Evolutionary conservation across 2,113 vertebrate species (phyloP).

Genomic region (Lathamus discolor): DNA sequence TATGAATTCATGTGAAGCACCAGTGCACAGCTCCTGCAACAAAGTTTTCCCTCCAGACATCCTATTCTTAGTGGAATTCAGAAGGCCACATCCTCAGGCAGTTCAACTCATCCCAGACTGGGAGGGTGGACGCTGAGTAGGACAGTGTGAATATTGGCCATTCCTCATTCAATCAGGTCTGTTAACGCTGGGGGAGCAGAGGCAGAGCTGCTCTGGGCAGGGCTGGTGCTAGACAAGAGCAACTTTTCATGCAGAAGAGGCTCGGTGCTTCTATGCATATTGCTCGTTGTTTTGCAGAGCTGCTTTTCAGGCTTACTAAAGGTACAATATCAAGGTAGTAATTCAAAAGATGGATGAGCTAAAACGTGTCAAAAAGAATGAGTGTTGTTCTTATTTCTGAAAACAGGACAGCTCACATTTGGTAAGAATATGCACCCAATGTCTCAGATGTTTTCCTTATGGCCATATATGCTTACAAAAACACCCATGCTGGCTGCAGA

Average conservation of each 20-base stretch:
- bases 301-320: background rate
- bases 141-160: background rate
- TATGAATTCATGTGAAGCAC: background rate
- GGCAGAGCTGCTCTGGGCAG: fast-evolving
- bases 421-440: background rate
- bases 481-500: background rate
- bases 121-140: background rate
- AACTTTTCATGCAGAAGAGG: background rate
- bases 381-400: background rate
- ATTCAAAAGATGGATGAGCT: background rate
- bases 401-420: background rate
- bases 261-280: background rate
- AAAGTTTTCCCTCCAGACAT: background rate
- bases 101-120: background rate
- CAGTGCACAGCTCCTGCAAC: background rate
- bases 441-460: background rate
- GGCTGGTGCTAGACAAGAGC: background rate
- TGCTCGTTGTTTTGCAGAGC: background rate
- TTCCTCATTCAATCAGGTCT: background rate
- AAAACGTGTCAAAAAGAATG: background rate
- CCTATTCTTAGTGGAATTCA: background rate
- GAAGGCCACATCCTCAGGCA: background rate
- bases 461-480: background rate
- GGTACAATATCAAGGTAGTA: background rate
- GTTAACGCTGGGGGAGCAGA: background rate